phyloP scores from a whole-genome alignment of 2,888 invertebrate species.

The Thymelicus acteon region DNA sequence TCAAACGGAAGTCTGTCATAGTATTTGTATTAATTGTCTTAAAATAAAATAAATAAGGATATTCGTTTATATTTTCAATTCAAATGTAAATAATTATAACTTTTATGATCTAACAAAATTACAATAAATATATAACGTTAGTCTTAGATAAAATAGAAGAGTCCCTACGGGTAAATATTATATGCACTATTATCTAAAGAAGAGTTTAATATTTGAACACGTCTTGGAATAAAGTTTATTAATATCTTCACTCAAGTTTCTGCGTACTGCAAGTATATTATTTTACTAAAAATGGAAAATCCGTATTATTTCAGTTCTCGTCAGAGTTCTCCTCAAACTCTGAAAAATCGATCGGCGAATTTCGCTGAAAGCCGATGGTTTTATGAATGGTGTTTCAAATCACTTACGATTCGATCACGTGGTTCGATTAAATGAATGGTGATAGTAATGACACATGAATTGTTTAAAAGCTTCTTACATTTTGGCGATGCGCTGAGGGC shows the following conservation, averaged over 20 bases:
- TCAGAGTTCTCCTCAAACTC: conserved; percentile 14
- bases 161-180: conserved; percentile 14
- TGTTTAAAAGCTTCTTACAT: conserved; percentile 71
- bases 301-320: conserved; percentile 4
- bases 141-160: neutral
- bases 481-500: conserved; percentile 72
- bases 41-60: too few relatives aligned
- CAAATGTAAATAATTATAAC: neutral
- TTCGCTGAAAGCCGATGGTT: neutral
- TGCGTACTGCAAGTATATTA: too few relatives aligned
- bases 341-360: conserved; percentile 25
- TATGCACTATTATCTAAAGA: conserved; percentile 15
- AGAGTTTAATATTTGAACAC: neutral
- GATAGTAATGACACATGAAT: conserved; percentile 73
- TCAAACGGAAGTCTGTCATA: too few relatives aligned
- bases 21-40: too few relatives aligned
- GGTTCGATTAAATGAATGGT: conserved; percentile 58
- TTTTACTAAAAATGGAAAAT: too few relatives aligned
- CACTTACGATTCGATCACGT: conserved; percentile 45
- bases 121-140: neutral
- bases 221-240: too few relatives aligned
- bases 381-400: neutral
- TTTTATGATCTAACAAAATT: neutral
- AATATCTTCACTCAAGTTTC: too few relatives aligned
- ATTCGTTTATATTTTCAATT: too few relatives aligned